A percentile compares a stretch with the other conserved stretches of the same genome.
Conservation (phyloP, 2,888 invertebrate species). For the Laspeyria flexula region DNA sequence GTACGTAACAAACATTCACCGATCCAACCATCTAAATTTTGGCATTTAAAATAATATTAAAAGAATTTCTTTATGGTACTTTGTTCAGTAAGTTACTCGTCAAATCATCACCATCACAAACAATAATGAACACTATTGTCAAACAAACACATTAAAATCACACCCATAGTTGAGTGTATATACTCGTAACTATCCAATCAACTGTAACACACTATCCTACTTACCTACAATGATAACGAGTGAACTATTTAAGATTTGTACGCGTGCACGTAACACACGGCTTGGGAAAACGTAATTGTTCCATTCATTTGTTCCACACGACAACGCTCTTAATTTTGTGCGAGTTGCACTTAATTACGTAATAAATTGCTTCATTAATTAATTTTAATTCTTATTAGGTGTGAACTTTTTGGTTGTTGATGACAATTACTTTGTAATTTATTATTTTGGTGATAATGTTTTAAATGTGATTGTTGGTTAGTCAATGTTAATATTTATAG, state of each 20-base stretch:
- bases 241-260: slow-evolving; percentile 17
- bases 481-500: too few relatives aligned
- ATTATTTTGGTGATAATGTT: too few relatives aligned
- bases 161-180: not conserved
- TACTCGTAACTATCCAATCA: slow-evolving; percentile 4
- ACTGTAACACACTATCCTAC: slow-evolving; percentile 16
- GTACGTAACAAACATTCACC: too few relatives aligned
- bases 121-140: not conserved
- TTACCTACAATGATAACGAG: slow-evolving; percentile 20
- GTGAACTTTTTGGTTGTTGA: not conserved
- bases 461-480: too few relatives aligned
- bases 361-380: slow-evolving; percentile 8
- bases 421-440: not conserved
- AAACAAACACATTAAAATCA: not conserved
- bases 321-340: slow-evolving; percentile 7
- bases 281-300: slow-evolving; percentile 31
- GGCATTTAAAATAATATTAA: too few relatives aligned
- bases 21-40: too few relatives aligned
- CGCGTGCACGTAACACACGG: slow-evolving; percentile 24
- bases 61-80: too few relatives aligned
- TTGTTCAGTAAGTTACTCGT: too few relatives aligned
- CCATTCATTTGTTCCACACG: slow-evolving; percentile 5
- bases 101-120: too few relatives aligned
- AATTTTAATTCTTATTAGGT: not conserved
- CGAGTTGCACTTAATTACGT: not conserved